Evolutionary conservation across 2,113 vertebrate species (phyloP), one percentile per base, ranked within the genome.

Genomic region (Apodemus speciosus): DNA sequence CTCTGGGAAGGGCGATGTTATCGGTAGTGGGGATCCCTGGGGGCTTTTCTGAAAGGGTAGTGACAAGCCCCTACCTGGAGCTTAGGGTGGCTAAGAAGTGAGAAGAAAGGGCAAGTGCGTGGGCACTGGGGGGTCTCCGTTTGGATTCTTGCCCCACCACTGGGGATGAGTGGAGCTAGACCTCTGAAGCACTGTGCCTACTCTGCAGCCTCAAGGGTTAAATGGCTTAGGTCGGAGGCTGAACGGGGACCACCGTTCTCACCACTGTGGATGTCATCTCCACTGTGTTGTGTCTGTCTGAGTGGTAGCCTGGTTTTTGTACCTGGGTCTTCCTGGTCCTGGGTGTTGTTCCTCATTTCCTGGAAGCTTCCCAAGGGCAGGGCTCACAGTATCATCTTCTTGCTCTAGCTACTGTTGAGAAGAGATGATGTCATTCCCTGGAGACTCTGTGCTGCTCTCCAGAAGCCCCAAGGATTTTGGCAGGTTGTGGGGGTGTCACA

Each of bases 321-420:
- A 76, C 16, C 85, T 49, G 49, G 46, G 38, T 60, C 89, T 86
- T 73, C 51, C 79, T 73, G 71, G 84, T 32, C 35, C 32, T 11
- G 8, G 35, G 87, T 62, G 51, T 85, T 75, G 56, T 25, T 85
- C 69, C 58, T 92, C 25, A 13, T 56, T 66, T 93, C 51, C 43
- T 91, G 68, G 86, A 77, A 88, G 69, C 49, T 46, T 90, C 89
- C 81, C 92, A 62, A 92, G 83, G 91, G 84, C 88, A 89, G 87
- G 91, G 80, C 75, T 75, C 43, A 35, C 30, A 49, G 51, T 92
- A 58, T 60, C 16, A 3, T 56, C 56, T 86, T 53, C 73, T 75
- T 16, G 85, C 40, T 86, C 51, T 11, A 23, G 71, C 40, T 85
- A 66, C 86, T 68, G 75, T 76, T 27, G 20, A 56, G 72, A 85